These are phyloP conservation scores for Galago senegalensis DNA, from an alignment of 2,797 vertebrate species.

Conservation along the genomic window DNA sequence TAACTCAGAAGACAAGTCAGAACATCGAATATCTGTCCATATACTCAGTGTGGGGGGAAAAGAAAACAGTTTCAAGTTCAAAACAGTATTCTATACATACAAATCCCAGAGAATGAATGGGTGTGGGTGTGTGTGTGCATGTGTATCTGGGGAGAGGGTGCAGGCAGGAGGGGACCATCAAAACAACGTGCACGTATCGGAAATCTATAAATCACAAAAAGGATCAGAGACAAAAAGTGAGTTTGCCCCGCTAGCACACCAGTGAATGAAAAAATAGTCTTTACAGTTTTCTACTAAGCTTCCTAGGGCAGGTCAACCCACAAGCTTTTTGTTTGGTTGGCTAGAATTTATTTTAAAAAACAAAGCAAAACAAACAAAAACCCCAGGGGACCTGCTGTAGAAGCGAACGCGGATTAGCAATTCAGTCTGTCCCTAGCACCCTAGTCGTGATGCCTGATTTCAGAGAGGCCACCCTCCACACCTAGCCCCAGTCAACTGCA, in stretches of 20 bases:
- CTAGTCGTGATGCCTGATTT: slow-evolving; percentile 15
- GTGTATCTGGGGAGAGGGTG: background rate
- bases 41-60: background rate
- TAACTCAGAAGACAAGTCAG: slow-evolving; percentile 15
- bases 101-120: slow-evolving; percentile 73
- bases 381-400: background rate
- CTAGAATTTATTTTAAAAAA: slow-evolving; percentile 15
- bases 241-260: background rate
- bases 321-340: background rate
- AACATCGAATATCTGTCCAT: background rate
- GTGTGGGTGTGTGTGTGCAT: background rate
- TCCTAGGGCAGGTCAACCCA: slow-evolving; percentile 10
- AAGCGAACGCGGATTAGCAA: slow-evolving; percentile 67
- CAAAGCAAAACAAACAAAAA: background rate
- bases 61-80: slow-evolving; percentile 15
- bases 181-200: background rate
- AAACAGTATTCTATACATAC: slow-evolving; percentile 24
- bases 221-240: background rate
- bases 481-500: slow-evolving; percentile 77
- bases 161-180: background rate
- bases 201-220: slow-evolving; percentile 33
- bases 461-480: slow-evolving; percentile 5
- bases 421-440: slow-evolving; percentile 75
- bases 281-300: slow-evolving; percentile 44
- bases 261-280: slow-evolving; percentile 45